Evolutionary conservation across 2,888 invertebrate genomes (phyloP), one percentile per base, ranked within the genome.

Genomic region (Thecophora atra): DNA sequence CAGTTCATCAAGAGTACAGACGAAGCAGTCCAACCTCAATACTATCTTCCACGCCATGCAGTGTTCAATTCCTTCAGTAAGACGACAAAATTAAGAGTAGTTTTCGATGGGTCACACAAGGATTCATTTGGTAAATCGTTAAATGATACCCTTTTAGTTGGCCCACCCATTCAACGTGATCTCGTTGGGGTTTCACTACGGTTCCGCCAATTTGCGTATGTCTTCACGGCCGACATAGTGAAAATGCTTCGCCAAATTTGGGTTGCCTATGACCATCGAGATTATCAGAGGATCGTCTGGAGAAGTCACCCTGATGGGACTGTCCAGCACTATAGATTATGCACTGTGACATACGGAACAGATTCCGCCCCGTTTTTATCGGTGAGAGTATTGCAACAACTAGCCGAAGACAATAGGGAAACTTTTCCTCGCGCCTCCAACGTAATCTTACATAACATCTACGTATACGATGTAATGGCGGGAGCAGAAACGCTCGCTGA

Each of bases 301-400:
- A 11, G 13, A 11, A 52, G 8, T 52, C 15, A 17, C 5, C n/a
- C 15, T 5, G n/a, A n/a, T 17, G n/a, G n/a, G n/a, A n/a, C n/a
- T n/a, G n/a, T n/a, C n/a, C n/a, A n/a, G n/a, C n/a, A n/a, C n/a
- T n/a, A 17, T 17, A 8, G n/a, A n/a, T 17, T 6, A 17, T 11
- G 52, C 8, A 52, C 15, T 52, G n/a, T n/a, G n/a, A n/a, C 52
- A 11, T 5, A 52, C n/a, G 8, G 15, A 52, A n/a, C 19, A 52
- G 24, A 15, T 52, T 62, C 42, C 47, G 52, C n/a, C 42, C 15
- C 28, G 3, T 70, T 70, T 51, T 19, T 51, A 15, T n/a, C 47
- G n/a, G 56, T 56, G 24, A 19, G 44, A 30, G 24, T 56, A 44
- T 5, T 60, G 56, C 19, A 52, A n/a, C n/a, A n/a, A n/a, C n/a